phyloP scores from a whole-genome alignment of 2,888 invertebrate genomes.

The Leptura quadrifasciata region DNA sequence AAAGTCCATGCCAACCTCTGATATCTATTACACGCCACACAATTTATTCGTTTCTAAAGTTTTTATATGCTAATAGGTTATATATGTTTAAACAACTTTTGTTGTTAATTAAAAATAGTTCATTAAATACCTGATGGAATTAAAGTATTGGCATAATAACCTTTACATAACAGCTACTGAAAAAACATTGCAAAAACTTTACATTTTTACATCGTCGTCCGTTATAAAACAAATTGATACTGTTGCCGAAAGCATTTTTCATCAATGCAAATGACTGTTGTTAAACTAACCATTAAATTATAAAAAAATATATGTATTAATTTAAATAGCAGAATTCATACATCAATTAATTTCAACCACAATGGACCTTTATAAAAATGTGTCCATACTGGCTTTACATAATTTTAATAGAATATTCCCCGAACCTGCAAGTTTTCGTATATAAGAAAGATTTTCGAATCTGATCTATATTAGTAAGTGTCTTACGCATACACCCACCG shows the following conservation, averaged over 20 bases:
- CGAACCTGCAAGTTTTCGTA: not conserved
- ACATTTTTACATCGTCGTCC: not conserved
- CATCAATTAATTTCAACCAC: not conserved
- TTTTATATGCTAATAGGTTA: not conserved
- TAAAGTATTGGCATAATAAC: conserved; percentile 1
- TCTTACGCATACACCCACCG: not conserved
- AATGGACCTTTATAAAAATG: not conserved
- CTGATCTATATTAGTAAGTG: not conserved
- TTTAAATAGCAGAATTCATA: not conserved
- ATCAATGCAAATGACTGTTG: not conserved
- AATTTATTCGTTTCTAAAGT: not conserved
- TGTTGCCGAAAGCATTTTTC: not conserved
- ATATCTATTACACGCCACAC: not conserved
- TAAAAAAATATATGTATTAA: conserved; percentile 1
- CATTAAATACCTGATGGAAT: not conserved
- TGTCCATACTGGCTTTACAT: not conserved
- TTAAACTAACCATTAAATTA: not conserved
- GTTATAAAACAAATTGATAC: not conserved
- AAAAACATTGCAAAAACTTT: not conserved
- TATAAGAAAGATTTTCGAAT: not conserved
- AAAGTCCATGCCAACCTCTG: not conserved
- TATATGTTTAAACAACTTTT: not conserved
- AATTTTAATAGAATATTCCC: conserved; percentile 2
- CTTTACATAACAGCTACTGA: not conserved
- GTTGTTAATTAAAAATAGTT: conserved; percentile 1